Conservation (phyloP, 2,113 vertebrate genomes). For the Pomatorhinus ruficollis region DNA sequence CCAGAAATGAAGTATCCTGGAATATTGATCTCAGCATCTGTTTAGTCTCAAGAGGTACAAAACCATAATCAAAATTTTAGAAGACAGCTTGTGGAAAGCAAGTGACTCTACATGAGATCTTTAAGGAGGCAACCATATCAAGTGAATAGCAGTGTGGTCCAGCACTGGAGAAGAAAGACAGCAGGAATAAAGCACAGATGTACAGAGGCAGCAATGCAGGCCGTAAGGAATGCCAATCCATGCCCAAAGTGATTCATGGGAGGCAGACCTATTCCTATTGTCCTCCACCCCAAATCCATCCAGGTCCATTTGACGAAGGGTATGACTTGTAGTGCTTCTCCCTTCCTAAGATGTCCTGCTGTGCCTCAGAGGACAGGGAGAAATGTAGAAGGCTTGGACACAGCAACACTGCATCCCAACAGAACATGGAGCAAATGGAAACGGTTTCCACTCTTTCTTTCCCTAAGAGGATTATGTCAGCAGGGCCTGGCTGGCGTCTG, state of each 20-base stretch:
- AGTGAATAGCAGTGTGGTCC: neutral
- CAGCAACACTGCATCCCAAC: neutral
- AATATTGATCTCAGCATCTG: neutral
- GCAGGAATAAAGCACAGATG: neutral
- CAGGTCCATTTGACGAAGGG: neutral
- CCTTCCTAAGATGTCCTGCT: neutral
- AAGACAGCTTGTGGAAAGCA: neutral
- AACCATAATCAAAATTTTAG: neutral
- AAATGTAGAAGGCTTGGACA: neutral
- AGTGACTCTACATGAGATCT: neutral
- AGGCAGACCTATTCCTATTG: neutral
- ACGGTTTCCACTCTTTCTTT: slow-evolving; percentile 49
- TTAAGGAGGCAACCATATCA: neutral
- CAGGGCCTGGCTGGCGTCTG: slow-evolving; percentile 41
- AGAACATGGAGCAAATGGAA: slow-evolving; percentile 26
- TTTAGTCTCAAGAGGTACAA: neutral
- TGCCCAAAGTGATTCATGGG: neutral
- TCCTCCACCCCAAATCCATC: neutral
- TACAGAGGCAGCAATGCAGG: neutral
- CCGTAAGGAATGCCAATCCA: neutral
- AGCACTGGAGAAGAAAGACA: neutral
- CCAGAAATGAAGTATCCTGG: neutral
- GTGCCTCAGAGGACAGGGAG: neutral
- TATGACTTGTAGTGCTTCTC: neutral
- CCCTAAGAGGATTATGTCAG: slow-evolving; percentile 76